These are phyloP conservation scores for Tyria jacobaeae DNA, from an alignment of 2,888 invertebrate genomes.

Conservation along the genomic window DNA sequence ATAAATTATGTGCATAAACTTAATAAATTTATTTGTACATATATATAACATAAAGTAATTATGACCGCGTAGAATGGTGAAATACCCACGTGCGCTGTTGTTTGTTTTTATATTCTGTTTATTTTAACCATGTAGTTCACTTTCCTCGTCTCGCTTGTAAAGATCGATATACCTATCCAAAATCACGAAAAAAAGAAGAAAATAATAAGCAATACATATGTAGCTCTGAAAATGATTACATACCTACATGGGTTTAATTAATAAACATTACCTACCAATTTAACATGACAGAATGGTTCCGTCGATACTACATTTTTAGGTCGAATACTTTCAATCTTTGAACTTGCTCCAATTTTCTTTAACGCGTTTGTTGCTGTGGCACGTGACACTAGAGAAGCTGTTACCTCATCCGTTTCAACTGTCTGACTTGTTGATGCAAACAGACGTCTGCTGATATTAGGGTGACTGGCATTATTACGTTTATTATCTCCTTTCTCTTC, in stretches of 20 bases:
- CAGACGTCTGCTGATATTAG: conserved; percentile 14
- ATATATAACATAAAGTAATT: too few relatives aligned
- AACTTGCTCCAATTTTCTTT: conserved; percentile 27
- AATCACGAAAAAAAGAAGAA: too few relatives aligned
- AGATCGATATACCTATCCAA: too few relatives aligned
- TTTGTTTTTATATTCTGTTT: too few relatives aligned
- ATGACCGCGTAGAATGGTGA: too few relatives aligned
- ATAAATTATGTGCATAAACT: too few relatives aligned
- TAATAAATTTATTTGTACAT: too few relatives aligned
- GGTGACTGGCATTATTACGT: conserved; percentile 3
- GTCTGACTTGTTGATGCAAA: conserved; percentile 22
- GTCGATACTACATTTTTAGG: conserved; percentile 13
- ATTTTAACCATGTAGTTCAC: too few relatives aligned
- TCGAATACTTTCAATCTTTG: conserved; percentile 19
- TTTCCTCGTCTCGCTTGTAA: too few relatives aligned
- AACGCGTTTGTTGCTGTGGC: conserved; percentile 14
- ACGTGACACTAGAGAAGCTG: conserved; percentile 14
- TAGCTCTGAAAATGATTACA: too few relatives aligned
- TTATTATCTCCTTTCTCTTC: conserved; percentile 3
- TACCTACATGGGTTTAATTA: not conserved
- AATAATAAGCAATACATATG: not conserved
- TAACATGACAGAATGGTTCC: conserved; percentile 53
- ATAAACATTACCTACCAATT: conserved; percentile 38
- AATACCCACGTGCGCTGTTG: too few relatives aligned
- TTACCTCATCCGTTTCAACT: conserved; percentile 14